Evolutionary conservation across 2,113 vertebrate genomes (phyloP).

Genomic region (Callorhinus ursinus): DNA sequence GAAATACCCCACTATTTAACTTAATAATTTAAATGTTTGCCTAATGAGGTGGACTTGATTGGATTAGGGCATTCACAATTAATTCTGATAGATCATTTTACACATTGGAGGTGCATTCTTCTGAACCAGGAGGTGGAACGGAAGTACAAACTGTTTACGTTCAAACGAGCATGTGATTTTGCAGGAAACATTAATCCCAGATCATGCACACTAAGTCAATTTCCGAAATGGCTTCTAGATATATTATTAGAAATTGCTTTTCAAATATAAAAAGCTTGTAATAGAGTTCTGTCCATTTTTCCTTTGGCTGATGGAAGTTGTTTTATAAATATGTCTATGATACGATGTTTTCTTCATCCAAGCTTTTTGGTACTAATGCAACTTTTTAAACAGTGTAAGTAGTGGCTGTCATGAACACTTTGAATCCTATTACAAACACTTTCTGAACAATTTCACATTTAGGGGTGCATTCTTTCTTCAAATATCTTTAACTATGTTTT

Average conservation of each 20-base stretch:
- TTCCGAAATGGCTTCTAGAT: conserved; percentile 82
- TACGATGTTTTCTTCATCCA: conserved; percentile 76
- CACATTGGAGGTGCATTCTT: conserved; percentile 81
- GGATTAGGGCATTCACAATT: conserved; percentile 89
- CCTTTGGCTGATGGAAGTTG: conserved; percentile 82
- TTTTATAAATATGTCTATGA: conserved; percentile 80
- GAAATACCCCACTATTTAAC: conserved; percentile 87
- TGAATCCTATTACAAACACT: conserved; percentile 61
- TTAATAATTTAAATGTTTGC: conserved; percentile 90
- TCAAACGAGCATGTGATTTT: conserved; percentile 81
- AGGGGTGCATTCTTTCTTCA: conserved; percentile 61
- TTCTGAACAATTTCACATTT: conserved; percentile 64
- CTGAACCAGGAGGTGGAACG: conserved; percentile 81
- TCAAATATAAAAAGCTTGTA: conserved; percentile 83
- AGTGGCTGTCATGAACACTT: conserved; percentile 72
- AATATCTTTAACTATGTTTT: conserved; percentile 74
- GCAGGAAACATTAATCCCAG: conserved; percentile 81
- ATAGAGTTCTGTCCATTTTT: conserved; percentile 83
- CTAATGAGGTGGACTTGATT: conserved; percentile 90
- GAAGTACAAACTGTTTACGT: conserved; percentile 81
- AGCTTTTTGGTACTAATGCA: conserved; percentile 79
- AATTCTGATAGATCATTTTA: conserved; percentile 87
- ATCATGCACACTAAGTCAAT: conserved; percentile 81
- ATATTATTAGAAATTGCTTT: conserved; percentile 83
- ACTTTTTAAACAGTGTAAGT: conserved; percentile 80